Evolutionary conservation across 2,888 invertebrate species (phyloP).

Genomic region (Acanthacorydalis orientalis): DNA sequence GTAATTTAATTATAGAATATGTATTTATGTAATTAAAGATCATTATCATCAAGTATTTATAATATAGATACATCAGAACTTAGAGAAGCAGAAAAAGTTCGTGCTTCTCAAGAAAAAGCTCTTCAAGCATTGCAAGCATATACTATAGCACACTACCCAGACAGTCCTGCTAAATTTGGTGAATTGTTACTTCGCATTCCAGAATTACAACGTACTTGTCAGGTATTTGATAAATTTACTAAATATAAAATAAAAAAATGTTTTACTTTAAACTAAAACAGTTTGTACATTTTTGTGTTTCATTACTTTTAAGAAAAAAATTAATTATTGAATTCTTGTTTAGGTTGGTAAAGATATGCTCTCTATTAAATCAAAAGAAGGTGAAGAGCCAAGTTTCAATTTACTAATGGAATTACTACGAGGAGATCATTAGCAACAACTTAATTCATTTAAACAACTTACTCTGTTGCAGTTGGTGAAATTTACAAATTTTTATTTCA

Average conservation of each 20-base stretch:
- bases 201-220: slow-evolving; percentile 87
- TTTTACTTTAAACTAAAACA: background rate
- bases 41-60: slow-evolving; percentile 4
- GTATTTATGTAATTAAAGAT: background rate
- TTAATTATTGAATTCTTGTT: slow-evolving; percentile 20
- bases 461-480: background rate
- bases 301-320: background rate
- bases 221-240: slow-evolving; percentile 35
- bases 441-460: background rate
- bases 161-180: slow-evolving; percentile 87
- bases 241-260: background rate
- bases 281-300: slow-evolving; percentile 2
- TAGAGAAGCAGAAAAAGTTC: slow-evolving; percentile 83
- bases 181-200: slow-evolving; percentile 84
- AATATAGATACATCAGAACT: slow-evolving; percentile 74
- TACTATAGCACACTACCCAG: slow-evolving; percentile 79
- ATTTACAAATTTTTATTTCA: background rate
- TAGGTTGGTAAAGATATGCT: slow-evolving; percentile 89
- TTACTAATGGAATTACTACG: slow-evolving; percentile 87
- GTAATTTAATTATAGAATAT: background rate
- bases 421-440: slow-evolving; percentile 62
- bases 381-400: slow-evolving; percentile 82
- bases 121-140: slow-evolving; percentile 84
- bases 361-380: slow-evolving; percentile 71
- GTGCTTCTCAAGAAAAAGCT: slow-evolving; percentile 87